Evolutionary conservation across 2,113 vertebrate species (phyloP).

Genomic region (Manacus vitellinus): DNA sequence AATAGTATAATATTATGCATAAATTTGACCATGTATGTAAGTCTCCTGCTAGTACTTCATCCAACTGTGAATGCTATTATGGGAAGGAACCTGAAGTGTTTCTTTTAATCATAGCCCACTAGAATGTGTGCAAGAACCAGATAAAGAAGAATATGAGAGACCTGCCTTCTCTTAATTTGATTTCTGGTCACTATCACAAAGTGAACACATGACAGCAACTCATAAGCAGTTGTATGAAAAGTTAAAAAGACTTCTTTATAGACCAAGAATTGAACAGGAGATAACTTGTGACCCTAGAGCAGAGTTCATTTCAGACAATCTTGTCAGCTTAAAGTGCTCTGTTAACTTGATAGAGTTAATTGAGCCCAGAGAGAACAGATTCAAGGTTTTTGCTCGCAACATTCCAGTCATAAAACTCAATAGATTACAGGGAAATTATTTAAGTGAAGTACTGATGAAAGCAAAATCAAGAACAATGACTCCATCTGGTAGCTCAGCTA

Average conservation of each 20-base stretch:
- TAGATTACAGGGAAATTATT: background rate
- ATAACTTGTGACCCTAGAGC: background rate
- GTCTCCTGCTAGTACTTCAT: background rate
- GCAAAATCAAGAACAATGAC: background rate
- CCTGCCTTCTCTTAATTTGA: background rate
- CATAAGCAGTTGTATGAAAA: background rate
- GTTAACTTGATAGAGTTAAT: background rate
- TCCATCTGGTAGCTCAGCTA: background rate
- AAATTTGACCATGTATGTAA: background rate
- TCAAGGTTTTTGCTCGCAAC: background rate
- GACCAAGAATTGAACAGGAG: background rate
- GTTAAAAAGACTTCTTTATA: background rate
- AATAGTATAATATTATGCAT: background rate
- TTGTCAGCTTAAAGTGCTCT: background rate
- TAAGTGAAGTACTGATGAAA: background rate
- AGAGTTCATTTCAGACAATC: background rate
- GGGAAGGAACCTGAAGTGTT: background rate
- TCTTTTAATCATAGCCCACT: background rate
- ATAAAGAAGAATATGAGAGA: background rate
- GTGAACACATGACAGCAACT: background rate
- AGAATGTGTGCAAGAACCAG: background rate
- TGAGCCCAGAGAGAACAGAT: background rate
- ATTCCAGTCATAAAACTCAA: background rate
- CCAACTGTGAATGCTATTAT: background rate
- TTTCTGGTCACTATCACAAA: conserved; percentile 10